Base-by-base conservation (phyloP, 2,797 vertebrate species). In the Prunella strophiata region DNA sequence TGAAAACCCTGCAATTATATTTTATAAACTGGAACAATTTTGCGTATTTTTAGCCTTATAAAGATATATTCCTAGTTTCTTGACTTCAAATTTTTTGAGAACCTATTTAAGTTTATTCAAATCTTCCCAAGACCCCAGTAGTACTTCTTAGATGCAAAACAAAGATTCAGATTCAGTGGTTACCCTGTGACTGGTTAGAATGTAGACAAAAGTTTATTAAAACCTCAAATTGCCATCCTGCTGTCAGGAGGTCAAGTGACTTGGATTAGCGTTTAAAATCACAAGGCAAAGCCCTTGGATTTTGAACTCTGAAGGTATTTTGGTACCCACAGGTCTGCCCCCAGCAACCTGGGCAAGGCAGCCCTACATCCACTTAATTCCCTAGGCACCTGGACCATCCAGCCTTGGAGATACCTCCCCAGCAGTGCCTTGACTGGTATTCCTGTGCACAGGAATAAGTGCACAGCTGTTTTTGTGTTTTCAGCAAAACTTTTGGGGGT, bases 21-120 rank as follows among this genome's bases (percentile, higher is more conserved):
- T 94, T 90, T 66, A 82, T 55, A 63, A 87, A 76, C 22, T 15
- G 30, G 18, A 40, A 89, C 10, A 57, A 48, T 89, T 87, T 74
- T 55, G 12, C 52, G 21, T 71, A 62, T 88, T 94, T 95, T 94
- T 85, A 71, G 63, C 32, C 30, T 74, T 51, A 67, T 61, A 57
- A 89, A 72, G 9, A 71, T 15, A 16, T 71, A 77, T 48, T 85
- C 48, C 38, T 82, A 59, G 73, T 78, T 84, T 79, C 52, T 79
- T 47, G 57, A 65, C 26, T 62, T 73, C 57, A 30, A 23, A 11
- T 71, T 91, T 95, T 83, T 74, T 50, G 72, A 79, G 34, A 75
- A 77, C 2, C 5, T 5, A 34, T 51, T 63, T 50, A 77, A 38
- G 50, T 71, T 62, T 71, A 34, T 50, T 83, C 12, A 89, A 82